Conservation (phyloP, 2,797 vertebrate genomes). For the Lophius americanus region DNA sequence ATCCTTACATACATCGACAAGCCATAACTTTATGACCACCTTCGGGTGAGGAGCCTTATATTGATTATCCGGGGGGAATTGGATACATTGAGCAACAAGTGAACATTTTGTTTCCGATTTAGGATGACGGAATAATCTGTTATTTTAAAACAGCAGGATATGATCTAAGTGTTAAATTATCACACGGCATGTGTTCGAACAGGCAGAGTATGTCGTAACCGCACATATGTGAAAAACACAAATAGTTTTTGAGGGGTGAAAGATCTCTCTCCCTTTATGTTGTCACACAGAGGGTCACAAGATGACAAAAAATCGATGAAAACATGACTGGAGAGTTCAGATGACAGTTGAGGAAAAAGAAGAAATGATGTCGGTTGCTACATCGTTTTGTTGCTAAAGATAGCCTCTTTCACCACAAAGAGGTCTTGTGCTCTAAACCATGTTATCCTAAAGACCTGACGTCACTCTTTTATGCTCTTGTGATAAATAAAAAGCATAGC, state of each 20-base stretch:
- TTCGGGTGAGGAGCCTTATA: too few relatives aligned
- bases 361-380: conserved; percentile 41
- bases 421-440: conserved; percentile 28
- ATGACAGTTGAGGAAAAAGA: conserved; percentile 32
- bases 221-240: too few relatives aligned
- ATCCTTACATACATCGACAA: too few relatives aligned
- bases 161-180: too few relatives aligned
- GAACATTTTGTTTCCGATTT: too few relatives aligned
- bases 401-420: conserved; percentile 35
- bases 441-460: conserved; percentile 29
- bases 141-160: too few relatives aligned
- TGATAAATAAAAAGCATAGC: background rate
- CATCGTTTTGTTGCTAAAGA: conserved; percentile 39
- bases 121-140: too few relatives aligned
- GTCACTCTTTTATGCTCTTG: conserved; percentile 1
- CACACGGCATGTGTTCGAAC: too few relatives aligned
- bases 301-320: conserved; percentile 11
- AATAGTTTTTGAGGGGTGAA: background rate
- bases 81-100: too few relatives aligned
- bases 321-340: conserved; percentile 17
- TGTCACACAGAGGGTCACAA: background rate
- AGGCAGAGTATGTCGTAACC: too few relatives aligned
- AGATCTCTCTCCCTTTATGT: background rate
- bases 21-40: too few relatives aligned
- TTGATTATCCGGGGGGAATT: too few relatives aligned